Conservation (phyloP, 2,113 vertebrate genomes). For the Nothoprocta perdicaria region DNA sequence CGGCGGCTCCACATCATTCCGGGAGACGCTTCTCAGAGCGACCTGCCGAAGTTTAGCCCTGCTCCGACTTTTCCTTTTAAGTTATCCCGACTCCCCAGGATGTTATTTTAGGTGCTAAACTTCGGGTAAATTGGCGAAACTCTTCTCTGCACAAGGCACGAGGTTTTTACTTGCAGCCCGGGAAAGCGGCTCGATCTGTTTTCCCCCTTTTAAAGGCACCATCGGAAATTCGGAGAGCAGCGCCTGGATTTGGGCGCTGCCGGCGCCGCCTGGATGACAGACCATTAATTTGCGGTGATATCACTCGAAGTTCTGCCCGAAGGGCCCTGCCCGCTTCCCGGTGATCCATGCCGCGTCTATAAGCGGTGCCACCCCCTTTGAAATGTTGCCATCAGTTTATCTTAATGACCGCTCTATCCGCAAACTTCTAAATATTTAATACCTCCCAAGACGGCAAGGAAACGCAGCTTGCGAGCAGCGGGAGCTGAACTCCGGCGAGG, state of each 20-base stretch:
- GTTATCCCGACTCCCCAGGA: not conserved
- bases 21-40: not conserved
- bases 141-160: not conserved
- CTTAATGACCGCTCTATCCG: conserved; percentile 64
- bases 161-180: not conserved
- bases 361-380: conserved; percentile 23
- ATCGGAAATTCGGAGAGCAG: not conserved
- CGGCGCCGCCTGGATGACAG: not conserved
- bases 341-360: not conserved
- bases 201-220: not conserved
- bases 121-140: not conserved
- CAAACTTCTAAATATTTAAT: conserved; percentile 75
- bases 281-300: conserved; percentile 6
- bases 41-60: not conserved
- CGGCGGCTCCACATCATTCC: too few species aligned
- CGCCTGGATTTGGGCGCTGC: not conserved
- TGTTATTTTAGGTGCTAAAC: not conserved
- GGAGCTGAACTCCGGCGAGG: not conserved
- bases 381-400: conserved; percentile 59
- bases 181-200: not conserved
- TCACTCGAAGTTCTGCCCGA: not conserved
- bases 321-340: conserved; percentile 30
- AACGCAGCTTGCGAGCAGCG: not conserved
- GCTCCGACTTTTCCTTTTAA: not conserved
- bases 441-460: conserved; percentile 27